Evolutionary conservation across 2,888 invertebrate genomes (phyloP).

Genomic region (Rosalia funebris): DNA sequence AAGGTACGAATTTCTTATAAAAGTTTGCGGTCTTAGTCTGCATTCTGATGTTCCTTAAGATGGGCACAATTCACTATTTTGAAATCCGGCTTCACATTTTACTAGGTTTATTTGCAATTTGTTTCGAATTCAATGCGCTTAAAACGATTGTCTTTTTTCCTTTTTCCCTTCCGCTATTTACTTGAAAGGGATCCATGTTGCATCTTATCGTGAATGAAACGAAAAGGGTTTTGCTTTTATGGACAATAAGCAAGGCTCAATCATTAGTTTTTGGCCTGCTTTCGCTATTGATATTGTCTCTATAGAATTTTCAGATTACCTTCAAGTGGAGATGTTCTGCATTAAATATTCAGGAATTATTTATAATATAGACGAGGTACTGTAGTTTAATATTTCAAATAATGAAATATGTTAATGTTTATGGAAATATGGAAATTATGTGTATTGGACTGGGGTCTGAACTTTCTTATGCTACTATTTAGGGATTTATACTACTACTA

Average conservation of each 20-base stretch:
- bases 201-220: background rate
- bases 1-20: background rate
- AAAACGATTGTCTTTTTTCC: constrained; percentile 7
- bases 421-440: too few species aligned
- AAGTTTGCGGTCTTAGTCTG: constrained; percentile 1
- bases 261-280: background rate
- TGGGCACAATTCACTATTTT: constrained; percentile 2
- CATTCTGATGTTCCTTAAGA: constrained; percentile 8
- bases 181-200: background rate
- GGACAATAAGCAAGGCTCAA: background rate
- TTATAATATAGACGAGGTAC: too few species aligned
- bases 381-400: too few species aligned
- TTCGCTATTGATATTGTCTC: background rate
- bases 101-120: constrained; percentile 4
- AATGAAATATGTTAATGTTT: too few species aligned
- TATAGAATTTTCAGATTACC: too few species aligned
- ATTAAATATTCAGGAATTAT: too few species aligned
- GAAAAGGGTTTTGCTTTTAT: background rate
- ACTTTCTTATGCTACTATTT: too few species aligned
- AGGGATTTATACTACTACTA: too few species aligned
- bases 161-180: background rate
- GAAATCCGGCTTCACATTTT: background rate
- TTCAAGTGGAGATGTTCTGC: too few species aligned
- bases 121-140: constrained; percentile 3
- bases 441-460: too few species aligned